phyloP scores from a whole-genome alignment of 2,888 invertebrate genomes.

The Rhagonycha fulva region DNA sequence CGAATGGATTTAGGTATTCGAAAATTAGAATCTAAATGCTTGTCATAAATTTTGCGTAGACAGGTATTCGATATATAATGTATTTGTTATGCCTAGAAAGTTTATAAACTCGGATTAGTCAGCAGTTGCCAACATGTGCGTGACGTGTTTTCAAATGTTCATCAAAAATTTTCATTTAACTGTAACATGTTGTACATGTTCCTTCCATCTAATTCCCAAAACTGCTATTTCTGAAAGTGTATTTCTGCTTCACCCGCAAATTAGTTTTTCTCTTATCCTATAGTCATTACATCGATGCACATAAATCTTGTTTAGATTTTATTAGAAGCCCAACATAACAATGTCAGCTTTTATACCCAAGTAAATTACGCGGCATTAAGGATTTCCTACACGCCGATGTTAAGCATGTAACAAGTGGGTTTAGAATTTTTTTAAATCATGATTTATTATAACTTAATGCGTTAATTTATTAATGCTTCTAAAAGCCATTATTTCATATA shows the following conservation, averaged over 20 bases:
- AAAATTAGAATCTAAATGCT: constrained; percentile 3
- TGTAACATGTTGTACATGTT: background rate
- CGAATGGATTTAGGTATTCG: background rate
- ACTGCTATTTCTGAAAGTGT: background rate
- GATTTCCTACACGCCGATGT: background rate
- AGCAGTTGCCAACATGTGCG: constrained; percentile 10
- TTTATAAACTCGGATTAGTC: constrained; percentile 8
- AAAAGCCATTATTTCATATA: too few species aligned
- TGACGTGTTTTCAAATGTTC: constrained; percentile 2
- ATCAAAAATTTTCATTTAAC: constrained; percentile 1
- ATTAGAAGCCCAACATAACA: background rate
- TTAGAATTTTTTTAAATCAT: background rate
- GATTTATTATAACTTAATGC: background rate
- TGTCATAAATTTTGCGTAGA: constrained; percentile 6
- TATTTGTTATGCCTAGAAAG: background rate
- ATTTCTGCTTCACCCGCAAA: background rate
- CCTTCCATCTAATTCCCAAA: background rate
- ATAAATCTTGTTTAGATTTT: background rate
- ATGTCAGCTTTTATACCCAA: background rate
- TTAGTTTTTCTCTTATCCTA: background rate
- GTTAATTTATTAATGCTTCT: background rate
- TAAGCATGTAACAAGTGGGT: background rate
- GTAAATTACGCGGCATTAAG: background rate
- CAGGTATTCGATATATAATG: constrained; percentile 12
- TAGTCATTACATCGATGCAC: background rate